Evolutionary conservation across 2,888 invertebrate genomes (phyloP), one percentile per base, ranked within the genome.

Genomic region (Timandra comae): DNA sequence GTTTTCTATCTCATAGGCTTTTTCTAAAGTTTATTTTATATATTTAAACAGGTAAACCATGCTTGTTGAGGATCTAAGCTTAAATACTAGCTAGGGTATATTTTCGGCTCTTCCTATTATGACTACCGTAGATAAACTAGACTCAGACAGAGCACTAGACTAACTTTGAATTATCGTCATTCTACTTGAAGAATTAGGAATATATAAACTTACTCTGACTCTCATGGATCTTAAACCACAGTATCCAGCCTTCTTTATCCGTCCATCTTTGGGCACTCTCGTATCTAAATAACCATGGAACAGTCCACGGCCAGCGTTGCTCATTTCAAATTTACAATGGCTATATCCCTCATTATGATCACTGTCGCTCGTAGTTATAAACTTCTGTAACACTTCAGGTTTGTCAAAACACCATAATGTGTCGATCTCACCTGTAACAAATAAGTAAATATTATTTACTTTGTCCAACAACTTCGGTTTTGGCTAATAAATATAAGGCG

Each of bases 271-370:
- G 0, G 95, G 92, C 7, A 93, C 81, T 36, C 89, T 87, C 0
- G 91, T 88, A 57, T 88, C 89, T 6, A 95, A 71, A 38, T 86
- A 75, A 0, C 96, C 96, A 41, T 90, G 88, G 66, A 95, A 95
- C 11, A 91, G 61, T 0, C 88, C 94, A 37, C 90, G 89, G 0
- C 93, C 93, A 1, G 89, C 78, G 20, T 87, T 77, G 48, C 92
- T 93, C 46, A 93, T 72, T 9, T 88, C 84, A 8, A 97, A 78
- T 4, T 77, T 72, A 35, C 91, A 91, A 51, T 92, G 94, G 65
- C 96, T 96, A 58, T 84, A 90, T 0, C 97, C 97, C 63, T 94
- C 90, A 35, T 89, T 88, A 57, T 94, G 91, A 71, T 97, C 96
- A 38, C 88, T 90, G 65, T 98, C 98, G 32, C 88, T 77, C 0